Evolutionary conservation across 2,888 invertebrate species (phyloP), one percentile per base, ranked within the genome.

Genomic region (Sicus ferrugineus): DNA sequence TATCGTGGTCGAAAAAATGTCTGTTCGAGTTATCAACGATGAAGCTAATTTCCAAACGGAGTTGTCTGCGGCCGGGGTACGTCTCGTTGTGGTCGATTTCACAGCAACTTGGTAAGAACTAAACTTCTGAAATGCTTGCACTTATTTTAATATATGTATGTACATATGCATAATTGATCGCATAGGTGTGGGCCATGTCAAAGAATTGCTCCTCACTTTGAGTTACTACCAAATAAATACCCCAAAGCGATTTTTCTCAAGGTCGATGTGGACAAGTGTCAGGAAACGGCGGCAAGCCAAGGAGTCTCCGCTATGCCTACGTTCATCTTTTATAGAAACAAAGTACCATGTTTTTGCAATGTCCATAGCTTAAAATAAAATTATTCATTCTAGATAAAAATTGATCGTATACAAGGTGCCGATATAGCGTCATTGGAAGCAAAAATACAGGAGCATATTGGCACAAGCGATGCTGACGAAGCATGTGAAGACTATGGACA

Each of bases 281-380:
- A 92, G 76, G 96, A 95, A 77, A 94, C 94, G 11, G 96, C 98
- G 2, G 89, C 92, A 30, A 88, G 89, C 16, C 94, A 98, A 82
- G 95, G 95, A 67, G 94, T 99, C 50, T 92, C 92, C 69, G 96
- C 97, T 0, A 98, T 99, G 97, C 99, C 99, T 28, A 99, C 99
- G 0, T 99, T 99, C 82, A 91, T 97, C 76, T 96, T 98, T 82
- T 98, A 94, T 84, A 90, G 93, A 76, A 97, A 94, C 83, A 89
- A 91, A 82, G 91, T 91, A 84, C 81, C 81, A 63, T 54, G 14
- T 14, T 50, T 11, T 16, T 28, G n/a, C 11, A 31, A 11, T 19
- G 14, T 28, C 1, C 11, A 19, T 30, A 48, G 2, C 48, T 63
- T 26, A 42, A 59, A 5, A 26, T 26, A 64, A 54, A 31, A 4